These are phyloP conservation scores for Lota lota DNA, from an alignment of 2,113 vertebrate genomes.

Conservation along the genomic window DNA sequence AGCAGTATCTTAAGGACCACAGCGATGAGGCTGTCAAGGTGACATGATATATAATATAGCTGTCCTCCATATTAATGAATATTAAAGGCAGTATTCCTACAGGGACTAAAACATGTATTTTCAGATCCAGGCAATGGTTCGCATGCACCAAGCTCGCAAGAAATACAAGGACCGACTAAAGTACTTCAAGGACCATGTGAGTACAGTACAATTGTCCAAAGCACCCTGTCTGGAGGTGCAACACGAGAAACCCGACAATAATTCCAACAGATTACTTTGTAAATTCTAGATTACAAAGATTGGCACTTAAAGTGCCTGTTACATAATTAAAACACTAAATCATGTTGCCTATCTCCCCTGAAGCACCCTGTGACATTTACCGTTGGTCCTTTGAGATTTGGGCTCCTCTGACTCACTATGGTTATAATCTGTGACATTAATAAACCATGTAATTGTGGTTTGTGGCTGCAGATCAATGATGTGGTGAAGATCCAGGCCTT, in stretches of 20 bases:
- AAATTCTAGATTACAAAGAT: slow-evolving; percentile 1
- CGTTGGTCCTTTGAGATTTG: background rate
- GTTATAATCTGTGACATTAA: slow-evolving; percentile 21
- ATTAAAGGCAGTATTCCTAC: background rate
- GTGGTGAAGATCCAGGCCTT: slow-evolving; percentile 98
- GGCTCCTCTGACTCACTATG: slow-evolving; percentile 19
- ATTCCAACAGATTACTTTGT: background rate
- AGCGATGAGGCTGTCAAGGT: slow-evolving; percentile 88
- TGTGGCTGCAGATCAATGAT: slow-evolving; percentile 80
- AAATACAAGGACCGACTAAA: slow-evolving; percentile 88
- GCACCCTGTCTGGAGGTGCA: background rate
- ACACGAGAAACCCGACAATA: background rate
- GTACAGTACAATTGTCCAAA: slow-evolving; percentile 36
- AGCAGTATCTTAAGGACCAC: slow-evolving; percentile 82
- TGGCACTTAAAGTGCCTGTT: background rate
- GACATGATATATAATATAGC: background rate
- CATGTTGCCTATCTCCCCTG: background rate
- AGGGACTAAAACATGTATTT: background rate
- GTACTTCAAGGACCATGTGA: slow-evolving; percentile 92
- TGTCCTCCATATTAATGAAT: background rate
- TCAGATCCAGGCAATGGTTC: slow-evolving; percentile 91
- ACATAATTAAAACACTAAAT: slow-evolving; percentile 33
- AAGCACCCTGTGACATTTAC: slow-evolving; percentile 19
- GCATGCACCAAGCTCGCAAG: slow-evolving; percentile 93
- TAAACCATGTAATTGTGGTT: slow-evolving; percentile 22